Evolutionary conservation across 2,113 vertebrate species (phyloP), one percentile per base, ranked within the genome.

Genomic region (Aptenodytes patagonicus): DNA sequence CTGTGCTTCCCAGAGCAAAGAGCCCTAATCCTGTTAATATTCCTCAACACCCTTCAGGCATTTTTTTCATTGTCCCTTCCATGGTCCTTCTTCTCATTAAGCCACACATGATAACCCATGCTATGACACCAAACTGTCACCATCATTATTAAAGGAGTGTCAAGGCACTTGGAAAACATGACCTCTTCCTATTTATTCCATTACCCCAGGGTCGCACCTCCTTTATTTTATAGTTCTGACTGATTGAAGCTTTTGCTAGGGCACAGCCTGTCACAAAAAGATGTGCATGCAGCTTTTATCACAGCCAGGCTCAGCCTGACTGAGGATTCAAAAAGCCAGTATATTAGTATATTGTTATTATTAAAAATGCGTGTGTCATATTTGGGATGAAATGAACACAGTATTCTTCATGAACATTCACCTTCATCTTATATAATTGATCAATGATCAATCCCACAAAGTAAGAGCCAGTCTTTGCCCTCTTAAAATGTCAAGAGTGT

Each of bases 31-130:
- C 46, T 55, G 28, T 49, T 44, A 22, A 40, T 51, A 42, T 46
- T 84, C 17, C 38, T 32, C 40, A n/a, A 52, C 24, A 69, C 13
- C 17, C 20, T 70, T 52, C 29, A 69, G 29, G n/a, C 26, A 36
- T 52, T 66, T 12, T 12, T 19, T 21, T 38, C 61, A 24, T 6
- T 78, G 77, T 60, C 64, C 58, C 26, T 76, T 55, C 68, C 58
- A 12, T 1, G 17, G 44, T 46, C 11, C 2, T 64, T 13, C 40
- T 71, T 46, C 36, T 82, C 28, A 25, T 18, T 47, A 61, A 2
- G 1, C 19, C 19, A 34, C 36, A 38, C 3, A 2, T 3, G 32
- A 32, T 26, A 69, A 73, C 16, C 11, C 36, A 61, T 0, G 2
- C 32, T 69, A 19, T 3, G 68, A 69, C 44, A 94, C 40, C 15